Evolutionary conservation across 2,888 invertebrate genomes (phyloP), one percentile per base, ranked within the genome.

Genomic region (Clunio marinus): DNA sequence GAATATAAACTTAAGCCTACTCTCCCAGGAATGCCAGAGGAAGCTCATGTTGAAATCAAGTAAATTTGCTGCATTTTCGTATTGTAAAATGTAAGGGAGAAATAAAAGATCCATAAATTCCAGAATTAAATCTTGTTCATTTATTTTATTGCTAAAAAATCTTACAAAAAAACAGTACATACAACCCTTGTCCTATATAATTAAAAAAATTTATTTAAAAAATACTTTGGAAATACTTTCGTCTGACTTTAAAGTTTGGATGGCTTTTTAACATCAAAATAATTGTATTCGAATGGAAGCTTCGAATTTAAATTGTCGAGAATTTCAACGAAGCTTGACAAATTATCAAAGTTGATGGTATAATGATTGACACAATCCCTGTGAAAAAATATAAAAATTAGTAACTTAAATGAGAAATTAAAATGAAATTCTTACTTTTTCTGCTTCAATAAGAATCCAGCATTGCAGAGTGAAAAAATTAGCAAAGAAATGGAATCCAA

Each of bases 401-500:
- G n/a, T n/a, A 22, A 35, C n/a, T 27, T 15, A 46, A 63, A 24
- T 10, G 32, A n/a, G 7, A 17, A 17, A 4, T 2, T 24, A 10
- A 17, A 60, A 15, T 60, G 13, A 17, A 25, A 37, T 27, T 15
- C 25, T 45, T 25, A 66, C 66, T 28, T 17, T 57, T 66, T 75
- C 28, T 66, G 74, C 71, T 77, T 81, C 0, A 69, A 25, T 1
- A 83, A 71, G 0, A 78, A 80, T 1, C 77, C 78, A 13, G 77
- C 76, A 28, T 79, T 77, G 2, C 77, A 75, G 1, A 87, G 79
- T 1, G 84, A 84, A 55, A 78, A 79, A 59, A 87, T 74, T 71
- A 85, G 85, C 76, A 83, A 83, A 35, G 77, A 79, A 59, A 82
- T 78, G 67, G 83, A 81, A 71, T 91, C 91, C 71, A 91, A 80